A percentile compares a stretch with the other conserved stretches of the same genome.
Evolutionary conservation across 2,888 invertebrate genomes (phyloP).

Genomic region (Rhamphomyia laevipes): DNA sequence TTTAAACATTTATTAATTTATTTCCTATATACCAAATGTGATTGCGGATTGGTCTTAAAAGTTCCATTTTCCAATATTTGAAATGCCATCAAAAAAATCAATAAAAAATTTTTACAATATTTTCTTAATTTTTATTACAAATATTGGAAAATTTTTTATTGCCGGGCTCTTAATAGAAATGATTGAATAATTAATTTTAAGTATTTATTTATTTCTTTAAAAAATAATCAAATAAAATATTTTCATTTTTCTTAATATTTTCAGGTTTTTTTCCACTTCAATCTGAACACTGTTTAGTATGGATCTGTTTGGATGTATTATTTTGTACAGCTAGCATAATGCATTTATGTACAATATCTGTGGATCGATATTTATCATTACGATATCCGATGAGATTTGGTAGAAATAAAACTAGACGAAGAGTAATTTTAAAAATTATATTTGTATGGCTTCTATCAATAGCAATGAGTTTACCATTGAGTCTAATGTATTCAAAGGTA

Average conservation of each 20-base stretch:
- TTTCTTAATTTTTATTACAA: too few relatives aligned
- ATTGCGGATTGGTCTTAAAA: too few relatives aligned
- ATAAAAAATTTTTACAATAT: too few relatives aligned
- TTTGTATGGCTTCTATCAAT: slow-evolving; percentile 90
- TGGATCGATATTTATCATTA: slow-evolving; percentile 85
- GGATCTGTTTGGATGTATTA: slow-evolving; percentile 91
- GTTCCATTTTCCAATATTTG: too few relatives aligned
- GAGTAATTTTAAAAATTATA: slow-evolving; percentile 80
- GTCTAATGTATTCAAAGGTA: slow-evolving; percentile 81
- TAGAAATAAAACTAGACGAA: slow-evolving; percentile 71
- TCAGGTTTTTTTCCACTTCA: slow-evolving; percentile 73
- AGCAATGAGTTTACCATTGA: slow-evolving; percentile 82
- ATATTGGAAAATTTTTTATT: background rate
- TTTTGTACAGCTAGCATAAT: slow-evolving; percentile 96
- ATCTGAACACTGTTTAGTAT: slow-evolving; percentile 77
- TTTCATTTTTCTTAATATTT: slow-evolving; percentile 25
- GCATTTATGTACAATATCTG: slow-evolving; percentile 92
- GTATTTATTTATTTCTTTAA: too few relatives aligned
- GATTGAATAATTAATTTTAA: too few relatives aligned
- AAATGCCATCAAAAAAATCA: too few relatives aligned
- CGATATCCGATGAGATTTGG: slow-evolving; percentile 90
- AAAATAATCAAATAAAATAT: background rate
- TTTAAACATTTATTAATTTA: too few relatives aligned
- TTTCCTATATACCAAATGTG: too few relatives aligned
- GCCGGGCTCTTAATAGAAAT: background rate